A percentile compares a stretch with the other conserved stretches of the same genome.
Conservation (phyloP, 2,113 vertebrate species). For the Pseudonaja textilis region DNA sequence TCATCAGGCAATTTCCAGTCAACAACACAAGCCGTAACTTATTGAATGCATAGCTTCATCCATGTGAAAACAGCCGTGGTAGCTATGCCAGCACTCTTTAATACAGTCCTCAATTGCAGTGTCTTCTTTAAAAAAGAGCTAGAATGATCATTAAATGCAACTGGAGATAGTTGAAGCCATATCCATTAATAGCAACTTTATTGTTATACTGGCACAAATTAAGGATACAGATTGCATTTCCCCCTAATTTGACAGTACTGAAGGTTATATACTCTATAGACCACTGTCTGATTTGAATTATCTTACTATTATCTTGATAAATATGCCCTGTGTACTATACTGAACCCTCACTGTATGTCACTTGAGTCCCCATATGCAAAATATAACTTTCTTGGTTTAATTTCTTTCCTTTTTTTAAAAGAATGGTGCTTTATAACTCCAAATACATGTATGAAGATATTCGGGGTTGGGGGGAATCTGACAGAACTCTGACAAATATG, state of each 20-base stretch:
- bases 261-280: slow-evolving; percentile 78
- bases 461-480: slow-evolving; percentile 44
- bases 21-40: neutral
- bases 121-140: neutral
- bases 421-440: slow-evolving; percentile 70
- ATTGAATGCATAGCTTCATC: neutral
- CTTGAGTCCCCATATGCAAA: slow-evolving; percentile 75
- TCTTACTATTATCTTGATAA: slow-evolving; percentile 75
- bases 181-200: slow-evolving; percentile 79
- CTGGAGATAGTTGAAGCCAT: slow-evolving; percentile 15
- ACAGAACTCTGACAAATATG: slow-evolving; percentile 66
- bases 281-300: slow-evolving; percentile 63
- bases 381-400: slow-evolving; percentile 66
- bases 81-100: neutral
- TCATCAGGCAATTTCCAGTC: neutral
- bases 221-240: slow-evolving; percentile 69
- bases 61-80: neutral
- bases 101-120: neutral
- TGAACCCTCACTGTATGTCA: slow-evolving; percentile 67
- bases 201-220: slow-evolving; percentile 78
- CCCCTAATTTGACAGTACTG: slow-evolving; percentile 77
- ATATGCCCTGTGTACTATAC: slow-evolving; percentile 69
- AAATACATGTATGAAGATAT: slow-evolving; percentile 76
- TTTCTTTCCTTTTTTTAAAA: slow-evolving; percentile 48
- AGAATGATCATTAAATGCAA: neutral